Base-by-base conservation (phyloP, 1,140 invertebrate genomes). In the Calycopis cecrops region DNA sequence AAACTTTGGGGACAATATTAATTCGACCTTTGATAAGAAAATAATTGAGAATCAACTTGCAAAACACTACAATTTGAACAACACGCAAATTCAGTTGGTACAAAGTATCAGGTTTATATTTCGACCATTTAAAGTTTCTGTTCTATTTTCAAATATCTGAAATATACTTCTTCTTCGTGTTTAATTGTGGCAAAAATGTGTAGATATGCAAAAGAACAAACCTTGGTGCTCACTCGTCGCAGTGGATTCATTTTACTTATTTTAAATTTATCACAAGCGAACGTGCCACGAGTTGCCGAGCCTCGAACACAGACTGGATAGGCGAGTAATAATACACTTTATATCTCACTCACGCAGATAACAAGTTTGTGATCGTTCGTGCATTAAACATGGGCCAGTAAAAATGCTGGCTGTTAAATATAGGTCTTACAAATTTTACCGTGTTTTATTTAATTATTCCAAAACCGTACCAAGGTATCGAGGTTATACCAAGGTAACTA, bases 211-310 rank as follows among this genome's bases (percentile, higher is more conserved):
- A 44, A 33, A 54, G 57, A 55, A 73, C 76, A 67, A 72, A 86
- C 83, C 83, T 85, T 85, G 55, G 52, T 76, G 64, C 79, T 76
- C 72, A 84, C 65, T 52, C 82, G 82, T 37, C 80, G 80, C 61
- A 84, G 61, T 60, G 80, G 79, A 60, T 79, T 69, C 82, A 86
- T 82, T 67, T 54, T 79, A 58, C 55, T 65, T 55, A 59, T 69
- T 69, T 68, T 64, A 67, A 71, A 66, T 60, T 69, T 49, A 63
- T 71, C 57, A 61, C 56, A 63, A 63, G 60, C 56, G 50, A 28
- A 57, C 62, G 60, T 55, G 61, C 57, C 57, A 59, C 73, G 60
- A 61, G 60, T 69, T 72, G 14, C 9, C 40, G 40, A 44, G 40
- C 12, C 38, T 40, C 38, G n/a, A 14, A 14, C 40, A 16, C 40